Evolutionary conservation across 2,113 vertebrate species (phyloP), one percentile per base, ranked within the genome.

Genomic region (Lepus timidus): DNA sequence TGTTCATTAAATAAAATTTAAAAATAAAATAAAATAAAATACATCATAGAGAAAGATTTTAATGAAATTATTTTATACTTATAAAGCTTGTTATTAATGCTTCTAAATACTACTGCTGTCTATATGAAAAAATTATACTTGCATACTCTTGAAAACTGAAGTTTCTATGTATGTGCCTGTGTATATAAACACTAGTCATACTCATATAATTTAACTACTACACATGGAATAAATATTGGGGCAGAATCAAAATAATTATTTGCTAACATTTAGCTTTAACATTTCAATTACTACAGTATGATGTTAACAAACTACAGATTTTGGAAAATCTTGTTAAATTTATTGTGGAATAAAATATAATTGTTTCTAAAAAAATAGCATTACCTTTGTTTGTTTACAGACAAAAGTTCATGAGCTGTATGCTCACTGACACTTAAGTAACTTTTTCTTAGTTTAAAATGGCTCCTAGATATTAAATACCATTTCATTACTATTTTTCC

Each of bases 331-430:
- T 20, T 44, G 19, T 82, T 55, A n/a, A 65, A n/a, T 31, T 62
- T 44, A 67, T 44, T 31, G 22, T 81, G 44, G 55, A 65, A 75
- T 27, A 55, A 67, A 75, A 83, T 51, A 65, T 2, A 82, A 44
- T 9, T 62, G 80, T 62, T 87, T 71, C 22, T 71, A 79, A 79
- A 92, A 67, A 36, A 36, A 44, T 44, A 44, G 44, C 44, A 98
- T 96, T 97, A 97, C 97, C 96, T 97, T 97, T 95, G 1, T 62
- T 76, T 85, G n/a, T 68, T 81, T 89, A 92, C 27, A 81, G 61
- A 76, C 67, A 90, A 95, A 44, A 88, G 3, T 49, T 74, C 67
- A 85, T 83, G 74, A 88, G 95, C 96, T 93, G 74, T 93, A 73
- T 65, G 68, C 75, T 52, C 87, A 86, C 79, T 13, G 78, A 97